Conservation (phyloP, 2,888 invertebrate genomes). For the Thera britannica region DNA sequence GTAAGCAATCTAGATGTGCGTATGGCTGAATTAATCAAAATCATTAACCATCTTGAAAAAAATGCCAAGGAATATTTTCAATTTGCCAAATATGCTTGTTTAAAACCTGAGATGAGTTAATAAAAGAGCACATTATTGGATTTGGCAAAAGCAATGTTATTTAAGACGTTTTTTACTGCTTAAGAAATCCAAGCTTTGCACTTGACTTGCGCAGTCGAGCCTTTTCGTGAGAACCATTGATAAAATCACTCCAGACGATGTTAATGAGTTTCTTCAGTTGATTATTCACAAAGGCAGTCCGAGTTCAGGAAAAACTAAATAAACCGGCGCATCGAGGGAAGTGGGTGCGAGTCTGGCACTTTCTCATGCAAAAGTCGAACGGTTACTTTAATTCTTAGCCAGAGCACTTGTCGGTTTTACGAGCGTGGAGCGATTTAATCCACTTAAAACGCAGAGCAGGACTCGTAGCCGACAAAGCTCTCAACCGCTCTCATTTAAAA, state of each 20-base stretch:
- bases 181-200: background rate
- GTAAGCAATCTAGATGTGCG: too few relatives aligned
- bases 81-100: background rate
- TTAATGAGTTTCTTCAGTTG: conserved; percentile 76
- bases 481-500: conserved; percentile 85
- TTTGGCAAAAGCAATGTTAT: background rate
- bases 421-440: conserved; percentile 85
- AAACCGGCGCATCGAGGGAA: conserved; percentile 69
- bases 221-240: conserved; percentile 56
- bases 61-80: background rate
- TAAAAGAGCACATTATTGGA: too few relatives aligned
- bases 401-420: conserved; percentile 84
- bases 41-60: too few relatives aligned
- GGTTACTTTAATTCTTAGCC: conserved; percentile 84
- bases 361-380: conserved; percentile 85
- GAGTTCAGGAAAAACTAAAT: conserved; percentile 72
- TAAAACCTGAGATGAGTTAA: background rate
- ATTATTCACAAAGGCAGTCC: conserved; percentile 68
- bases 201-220: background rate
- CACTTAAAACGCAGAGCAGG: conserved; percentile 85
- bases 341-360: conserved; percentile 76
- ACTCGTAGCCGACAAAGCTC: conserved; percentile 84
- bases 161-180: background rate
- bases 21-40: too few relatives aligned
- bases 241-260: conserved; percentile 60